Conservation (phyloP, 2,797 vertebrate genomes). For the Prunella strophiata region DNA sequence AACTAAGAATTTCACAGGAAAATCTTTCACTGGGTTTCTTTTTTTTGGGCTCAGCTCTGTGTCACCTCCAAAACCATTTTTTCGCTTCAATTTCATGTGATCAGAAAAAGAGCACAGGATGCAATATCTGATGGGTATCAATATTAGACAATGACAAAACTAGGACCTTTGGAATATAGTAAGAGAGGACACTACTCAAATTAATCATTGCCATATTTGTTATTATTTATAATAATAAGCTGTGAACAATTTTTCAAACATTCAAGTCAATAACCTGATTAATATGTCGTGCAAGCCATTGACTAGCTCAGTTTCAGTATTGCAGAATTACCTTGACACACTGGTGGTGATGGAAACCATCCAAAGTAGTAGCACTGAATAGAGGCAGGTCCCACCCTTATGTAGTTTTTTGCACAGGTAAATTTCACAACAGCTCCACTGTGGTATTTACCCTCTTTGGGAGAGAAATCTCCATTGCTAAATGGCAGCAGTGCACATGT, state of each 20-base stretch:
- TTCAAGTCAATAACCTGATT: neutral
- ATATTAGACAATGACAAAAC: neutral
- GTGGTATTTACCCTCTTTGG: neutral
- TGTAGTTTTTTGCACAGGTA: neutral
- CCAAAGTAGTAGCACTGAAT: slow-evolving; percentile 76
- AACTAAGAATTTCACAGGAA: neutral
- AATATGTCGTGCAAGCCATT: neutral
- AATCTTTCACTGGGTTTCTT: neutral
- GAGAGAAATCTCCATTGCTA: accelerated
- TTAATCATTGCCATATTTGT: neutral
- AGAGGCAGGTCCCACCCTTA: slow-evolving; percentile 64
- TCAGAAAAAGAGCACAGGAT: neutral
- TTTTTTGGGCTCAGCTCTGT: neutral
- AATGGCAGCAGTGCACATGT: slow-evolving; percentile 1
- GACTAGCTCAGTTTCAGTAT: neutral
- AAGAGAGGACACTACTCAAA: neutral
- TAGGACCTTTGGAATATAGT: neutral
- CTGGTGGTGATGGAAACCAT: slow-evolving; percentile 71
- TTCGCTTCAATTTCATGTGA: neutral
- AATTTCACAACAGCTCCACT: slow-evolving; percentile 65
- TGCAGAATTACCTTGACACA: slow-evolving; percentile 68
- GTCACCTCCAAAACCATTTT: neutral
- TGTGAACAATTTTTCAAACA: neutral
- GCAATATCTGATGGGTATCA: neutral
- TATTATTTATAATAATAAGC: neutral